Conservation (phyloP, 2,888 invertebrate genomes). For the Pogonocherus hispidulus region DNA sequence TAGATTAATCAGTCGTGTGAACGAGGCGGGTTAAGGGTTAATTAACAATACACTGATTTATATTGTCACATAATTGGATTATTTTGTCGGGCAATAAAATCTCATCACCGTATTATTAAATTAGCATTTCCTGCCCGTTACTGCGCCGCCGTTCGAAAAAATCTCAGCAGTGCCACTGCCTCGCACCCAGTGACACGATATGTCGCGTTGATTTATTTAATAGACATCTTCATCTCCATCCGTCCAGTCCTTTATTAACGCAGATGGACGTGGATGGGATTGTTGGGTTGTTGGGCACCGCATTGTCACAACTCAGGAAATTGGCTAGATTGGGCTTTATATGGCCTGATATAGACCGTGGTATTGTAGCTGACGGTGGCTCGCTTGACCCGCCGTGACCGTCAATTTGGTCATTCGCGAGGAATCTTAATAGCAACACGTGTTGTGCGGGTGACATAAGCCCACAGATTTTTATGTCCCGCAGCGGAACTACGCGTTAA, state of each 20-base stretch:
- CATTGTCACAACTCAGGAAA: slow-evolving; percentile 51
- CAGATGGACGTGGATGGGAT: too few species aligned
- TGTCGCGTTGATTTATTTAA: slow-evolving; percentile 17
- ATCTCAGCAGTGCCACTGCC: slow-evolving; percentile 15
- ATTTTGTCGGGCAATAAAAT: neutral
- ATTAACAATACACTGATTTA: neutral
- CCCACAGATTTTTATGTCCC: neutral
- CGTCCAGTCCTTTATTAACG: neutral
- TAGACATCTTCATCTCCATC: slow-evolving; percentile 14
- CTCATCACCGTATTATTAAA: neutral
- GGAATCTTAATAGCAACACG: slow-evolving; percentile 14
- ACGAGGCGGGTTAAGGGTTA: neutral
- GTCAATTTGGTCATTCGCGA: slow-evolving; percentile 24
- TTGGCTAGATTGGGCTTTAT: slow-evolving; percentile 47
- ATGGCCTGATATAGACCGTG: slow-evolving; percentile 1
- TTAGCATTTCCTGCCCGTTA: neutral
- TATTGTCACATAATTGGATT: neutral
- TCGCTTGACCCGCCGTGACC: slow-evolving; percentile 21
- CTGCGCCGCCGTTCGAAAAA: slow-evolving; percentile 4
- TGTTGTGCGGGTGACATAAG: slow-evolving; percentile 21
- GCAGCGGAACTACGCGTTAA: slow-evolving; percentile 19
- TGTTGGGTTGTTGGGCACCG: slow-evolving; percentile 36
- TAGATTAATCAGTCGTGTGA: neutral
- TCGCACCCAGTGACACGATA: slow-evolving; percentile 20
- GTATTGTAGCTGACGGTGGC: too few species aligned